Evolutionary conservation across 1,140 invertebrate genomes (phyloP).

Genomic region (Lineus longissimus): DNA sequence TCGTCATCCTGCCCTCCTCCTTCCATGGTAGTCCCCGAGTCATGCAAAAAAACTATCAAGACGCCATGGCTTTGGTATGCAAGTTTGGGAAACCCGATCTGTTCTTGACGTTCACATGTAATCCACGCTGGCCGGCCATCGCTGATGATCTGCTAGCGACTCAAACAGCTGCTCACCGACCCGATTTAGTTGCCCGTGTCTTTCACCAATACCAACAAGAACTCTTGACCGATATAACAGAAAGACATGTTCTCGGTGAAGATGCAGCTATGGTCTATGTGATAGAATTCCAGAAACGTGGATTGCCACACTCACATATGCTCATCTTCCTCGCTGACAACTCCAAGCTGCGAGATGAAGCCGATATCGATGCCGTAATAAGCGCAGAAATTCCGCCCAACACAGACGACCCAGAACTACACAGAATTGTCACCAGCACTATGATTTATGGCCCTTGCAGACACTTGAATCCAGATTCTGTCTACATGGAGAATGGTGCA

Average conservation of each 20-base stretch:
- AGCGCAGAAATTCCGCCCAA: conserved; percentile 13
- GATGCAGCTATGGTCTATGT: too few relatives aligned
- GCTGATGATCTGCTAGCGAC: conserved; percentile 35
- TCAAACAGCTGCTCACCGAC: conserved; percentile 41
- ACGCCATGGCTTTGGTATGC: background rate
- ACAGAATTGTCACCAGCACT: conserved; percentile 13
- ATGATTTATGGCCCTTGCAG: conserved; percentile 30
- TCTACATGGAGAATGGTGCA: conserved; percentile 28
- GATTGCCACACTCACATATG: too few relatives aligned
- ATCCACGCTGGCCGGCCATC: conserved; percentile 58
- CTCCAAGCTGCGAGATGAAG: conserved; percentile 12
- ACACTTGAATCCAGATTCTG: conserved; percentile 9
- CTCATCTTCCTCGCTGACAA: too few relatives aligned
- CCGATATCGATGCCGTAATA: background rate
- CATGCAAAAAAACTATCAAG: background rate
- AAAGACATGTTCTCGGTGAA: conserved; percentile 41
- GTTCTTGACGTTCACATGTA: too few relatives aligned
- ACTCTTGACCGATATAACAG: too few relatives aligned
- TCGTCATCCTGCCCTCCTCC: too few relatives aligned
- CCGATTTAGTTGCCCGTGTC: conserved; percentile 55
- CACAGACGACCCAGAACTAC: conserved; percentile 20
- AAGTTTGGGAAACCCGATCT: too few relatives aligned
- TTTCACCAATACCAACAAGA: conserved; percentile 56
- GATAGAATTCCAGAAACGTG: too few relatives aligned
- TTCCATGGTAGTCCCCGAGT: background rate